phyloP scores from a whole-genome alignment of 2,888 invertebrate species.

The Oxytorus armatus region DNA sequence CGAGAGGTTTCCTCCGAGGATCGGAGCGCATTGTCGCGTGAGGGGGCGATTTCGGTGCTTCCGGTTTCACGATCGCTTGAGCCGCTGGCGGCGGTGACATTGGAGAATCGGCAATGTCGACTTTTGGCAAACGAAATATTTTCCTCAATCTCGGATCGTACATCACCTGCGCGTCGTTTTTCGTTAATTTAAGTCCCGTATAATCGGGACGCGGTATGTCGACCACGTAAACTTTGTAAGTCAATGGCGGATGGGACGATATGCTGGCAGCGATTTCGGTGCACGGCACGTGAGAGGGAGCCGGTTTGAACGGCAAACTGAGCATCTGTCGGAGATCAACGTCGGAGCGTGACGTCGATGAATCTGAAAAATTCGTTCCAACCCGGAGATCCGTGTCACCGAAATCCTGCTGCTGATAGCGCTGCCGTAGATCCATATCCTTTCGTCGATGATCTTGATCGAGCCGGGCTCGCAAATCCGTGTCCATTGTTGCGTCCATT shows the following conservation, averaged over 20 bases:
- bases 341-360: conserved; percentile 85
- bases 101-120: conserved; percentile 87
- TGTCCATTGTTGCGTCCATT: conserved; percentile 80
- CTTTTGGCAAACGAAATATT: conserved; percentile 89
- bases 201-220: conserved; percentile 91
- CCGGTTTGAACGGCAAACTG: conserved; percentile 91
- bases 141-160: conserved; percentile 91
- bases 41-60: conserved; percentile 83
- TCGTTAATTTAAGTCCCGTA: conserved; percentile 89
- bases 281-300: conserved; percentile 93
- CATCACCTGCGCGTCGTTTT: conserved; percentile 89
- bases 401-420: conserved; percentile 83
- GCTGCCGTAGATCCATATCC: conserved; percentile 86
- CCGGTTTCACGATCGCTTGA: conserved; percentile 79
- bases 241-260: conserved; percentile 90
- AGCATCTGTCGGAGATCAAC: conserved; percentile 90
- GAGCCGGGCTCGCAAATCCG: conserved; percentile 80
- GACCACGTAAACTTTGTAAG: conserved; percentile 87
- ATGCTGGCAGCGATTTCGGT: conserved; percentile 94
- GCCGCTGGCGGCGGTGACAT: conserved; percentile 86
- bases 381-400: conserved; percentile 89
- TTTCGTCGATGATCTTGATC: conserved; percentile 83
- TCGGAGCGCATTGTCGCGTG: conserved; percentile 76
- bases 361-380: conserved; percentile 72
- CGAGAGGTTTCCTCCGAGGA: conserved; percentile 81